Evolutionary conservation across 2,888 invertebrate genomes (phyloP).

Genomic region (Apeira syringaria): DNA sequence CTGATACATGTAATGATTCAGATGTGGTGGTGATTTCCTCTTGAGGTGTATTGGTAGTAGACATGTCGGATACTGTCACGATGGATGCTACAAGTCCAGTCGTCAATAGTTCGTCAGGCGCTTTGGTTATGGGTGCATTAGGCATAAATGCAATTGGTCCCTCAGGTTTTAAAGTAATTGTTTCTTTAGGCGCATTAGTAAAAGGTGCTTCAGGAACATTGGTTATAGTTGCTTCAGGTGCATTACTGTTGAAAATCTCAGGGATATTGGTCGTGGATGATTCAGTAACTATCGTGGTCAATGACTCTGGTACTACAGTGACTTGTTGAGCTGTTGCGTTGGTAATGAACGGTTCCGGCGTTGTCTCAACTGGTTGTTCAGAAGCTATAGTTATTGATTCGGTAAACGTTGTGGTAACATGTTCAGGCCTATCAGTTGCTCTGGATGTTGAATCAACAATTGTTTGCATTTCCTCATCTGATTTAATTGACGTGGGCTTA

Average conservation of each 20-base stretch:
- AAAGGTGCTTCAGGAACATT: no score
- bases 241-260: no score
- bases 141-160: slow-evolving; percentile 26
- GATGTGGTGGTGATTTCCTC: neutral
- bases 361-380: no score
- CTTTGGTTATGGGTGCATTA: slow-evolving; percentile 23
- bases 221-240: no score
- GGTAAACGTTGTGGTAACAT: neutral
- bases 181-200: no score
- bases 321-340: no score
- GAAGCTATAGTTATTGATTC: slow-evolving; percentile 16
- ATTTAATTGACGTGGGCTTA: slow-evolving; percentile 24
- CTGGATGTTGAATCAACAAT: slow-evolving; percentile 44
- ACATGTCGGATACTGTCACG: neutral
- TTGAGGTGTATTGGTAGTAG: neutral
- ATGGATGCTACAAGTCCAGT: neutral
- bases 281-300: no score
- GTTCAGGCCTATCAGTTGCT: slow-evolving; percentile 47
- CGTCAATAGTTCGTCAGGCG: slow-evolving; percentile 32
- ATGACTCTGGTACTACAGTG: no score
- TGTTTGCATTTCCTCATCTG: slow-evolving; percentile 27
- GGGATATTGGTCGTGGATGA: no score
- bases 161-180: slow-evolving; percentile 37
- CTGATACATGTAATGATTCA: no score
- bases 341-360: no score